Conservation (phyloP, 2,888 invertebrate species). For the Boloria selene region DNA sequence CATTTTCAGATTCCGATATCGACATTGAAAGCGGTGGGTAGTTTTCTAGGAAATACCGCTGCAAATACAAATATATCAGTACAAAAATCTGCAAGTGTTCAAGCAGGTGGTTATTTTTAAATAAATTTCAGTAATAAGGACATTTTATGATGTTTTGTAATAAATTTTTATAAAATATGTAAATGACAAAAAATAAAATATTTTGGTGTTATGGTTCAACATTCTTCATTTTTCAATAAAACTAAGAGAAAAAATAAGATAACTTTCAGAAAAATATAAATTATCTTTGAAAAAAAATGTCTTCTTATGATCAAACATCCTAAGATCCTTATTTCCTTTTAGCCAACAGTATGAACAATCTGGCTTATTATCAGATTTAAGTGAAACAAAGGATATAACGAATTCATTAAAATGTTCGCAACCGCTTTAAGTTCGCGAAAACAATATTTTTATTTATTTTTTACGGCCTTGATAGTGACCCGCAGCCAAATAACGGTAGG, state of each 20-base stretch:
- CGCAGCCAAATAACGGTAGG: conserved; percentile 45
- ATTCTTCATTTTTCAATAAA: conserved; percentile 10
- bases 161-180: background rate
- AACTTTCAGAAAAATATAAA: conserved; percentile 11
- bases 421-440: conserved; percentile 21
- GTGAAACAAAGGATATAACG: conserved; percentile 19
- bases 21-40: conserved; percentile 84
- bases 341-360: conserved; percentile 22
- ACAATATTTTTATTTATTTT: conserved; percentile 47
- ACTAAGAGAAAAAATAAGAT: background rate
- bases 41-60: conserved; percentile 81
- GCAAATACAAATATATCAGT: conserved; percentile 67
- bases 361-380: conserved; percentile 18
- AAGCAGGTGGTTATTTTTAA: conserved; percentile 58
- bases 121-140: background rate
- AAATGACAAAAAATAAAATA: background rate
- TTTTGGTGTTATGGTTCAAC: conserved; percentile 17
- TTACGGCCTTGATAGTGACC: conserved; percentile 54
- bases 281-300: background rate
- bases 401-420: conserved; percentile 43
- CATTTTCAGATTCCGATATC: conserved; percentile 85
- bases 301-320: conserved; percentile 7
- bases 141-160: background rate
- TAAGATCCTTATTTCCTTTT: conserved; percentile 7
- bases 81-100: conserved; percentile 68